Base-by-base conservation (phyloP, 2,888 invertebrate genomes). In the Eucriotettix oculatus region DNA sequence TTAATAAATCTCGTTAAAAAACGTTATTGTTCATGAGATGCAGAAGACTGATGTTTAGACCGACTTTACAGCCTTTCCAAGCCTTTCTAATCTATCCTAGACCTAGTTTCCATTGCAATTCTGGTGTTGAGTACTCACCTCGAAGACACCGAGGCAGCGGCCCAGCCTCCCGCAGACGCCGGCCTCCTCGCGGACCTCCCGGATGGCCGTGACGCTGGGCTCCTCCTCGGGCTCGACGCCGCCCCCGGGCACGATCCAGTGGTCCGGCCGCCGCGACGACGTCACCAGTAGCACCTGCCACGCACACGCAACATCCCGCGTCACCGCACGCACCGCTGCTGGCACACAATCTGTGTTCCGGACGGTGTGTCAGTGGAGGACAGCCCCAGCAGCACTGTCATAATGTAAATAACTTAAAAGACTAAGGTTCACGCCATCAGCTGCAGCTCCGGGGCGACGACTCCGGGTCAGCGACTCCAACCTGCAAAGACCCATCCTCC, bases 191-290 rank as follows among this genome's bases (percentile, higher is more conserved):
- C 89, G 80, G 57, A 95, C 92, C 77, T 98, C 97, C 60, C 97
- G 81, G 68, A 88, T 83, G 40, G 97, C 97, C 40, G 97, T 95
- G 65, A 87, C 87, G 64, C 87, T 85, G 43, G 93, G 86, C 71
- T 86, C 85, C 70, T 91, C 90, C 69, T 97, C 95, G 0, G 94
- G 93, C 74, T 98, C 97, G 61, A 97, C 87, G 52, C 97, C 97
- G 53, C 97, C 97, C 61, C 97, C 97, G 58, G 97, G 97, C 66
- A 98, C 91, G 68, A 97, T 91, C 96, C 96, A 96, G 72, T 88
- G 84, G 72, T 92, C 91, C 5, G 90, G 89, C 69, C 88, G 83
- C 67, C 91, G 82, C 65, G 92, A 94, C 65, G 93, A 93, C 66
- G 93, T 90, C 73, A 96, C 95, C 72, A 96, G 76, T 66, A 96